A percentile compares a stretch with the other conserved stretches of the same genome.
These are phyloP conservation scores for Plusia festucae DNA, from an alignment of 2,888 invertebrate species.

Conservation along the genomic window DNA sequence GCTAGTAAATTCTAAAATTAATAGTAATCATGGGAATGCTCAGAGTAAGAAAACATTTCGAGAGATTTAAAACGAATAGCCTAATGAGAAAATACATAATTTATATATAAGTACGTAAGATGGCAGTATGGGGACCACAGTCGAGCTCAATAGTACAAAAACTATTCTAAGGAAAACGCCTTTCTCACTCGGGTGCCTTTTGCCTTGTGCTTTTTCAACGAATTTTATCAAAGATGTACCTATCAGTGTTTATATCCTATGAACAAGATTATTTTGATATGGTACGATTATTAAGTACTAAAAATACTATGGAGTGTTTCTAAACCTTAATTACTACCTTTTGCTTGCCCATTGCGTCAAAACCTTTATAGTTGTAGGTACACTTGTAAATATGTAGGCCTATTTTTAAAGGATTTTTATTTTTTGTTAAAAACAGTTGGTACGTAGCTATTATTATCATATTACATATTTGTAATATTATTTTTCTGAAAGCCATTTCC, in stretches of 20 bases:
- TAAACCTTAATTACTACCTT: background rate
- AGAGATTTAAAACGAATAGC: slow-evolving; percentile 24
- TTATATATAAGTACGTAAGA: slow-evolving; percentile 55
- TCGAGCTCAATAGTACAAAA: slow-evolving; percentile 66
- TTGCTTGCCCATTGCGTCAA: slow-evolving; percentile 28
- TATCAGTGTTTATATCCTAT: no score
- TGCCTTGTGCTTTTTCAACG: slow-evolving; percentile 43
- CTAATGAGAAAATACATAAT: slow-evolving; percentile 34
- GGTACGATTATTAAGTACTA: slow-evolving; percentile 31
- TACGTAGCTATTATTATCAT: slow-evolving; percentile 19
- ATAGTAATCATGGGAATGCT: slow-evolving; percentile 43
- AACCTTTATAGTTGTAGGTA: slow-evolving; percentile 7
- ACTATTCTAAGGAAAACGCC: slow-evolving; percentile 53
- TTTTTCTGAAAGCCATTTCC: slow-evolving; percentile 49
- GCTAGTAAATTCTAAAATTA: slow-evolving; percentile 49
- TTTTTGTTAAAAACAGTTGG: slow-evolving; percentile 24
- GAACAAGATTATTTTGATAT: slow-evolving; percentile 14
- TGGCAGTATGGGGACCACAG: slow-evolving; percentile 70
- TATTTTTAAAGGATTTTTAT: slow-evolving; percentile 17
- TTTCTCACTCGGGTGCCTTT: slow-evolving; percentile 62
- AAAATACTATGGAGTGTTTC: slow-evolving; percentile 47
- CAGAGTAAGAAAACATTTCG: slow-evolving; percentile 40
- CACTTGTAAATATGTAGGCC: slow-evolving; percentile 10
- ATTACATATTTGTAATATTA: slow-evolving; percentile 37
- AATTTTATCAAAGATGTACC: slow-evolving; percentile 38